A percentile compares a stretch with the other conserved stretches of the same genome.
Evolutionary conservation across 2,888 invertebrate genomes (phyloP).

Genomic region (Taphrorychus bicolor): DNA sequence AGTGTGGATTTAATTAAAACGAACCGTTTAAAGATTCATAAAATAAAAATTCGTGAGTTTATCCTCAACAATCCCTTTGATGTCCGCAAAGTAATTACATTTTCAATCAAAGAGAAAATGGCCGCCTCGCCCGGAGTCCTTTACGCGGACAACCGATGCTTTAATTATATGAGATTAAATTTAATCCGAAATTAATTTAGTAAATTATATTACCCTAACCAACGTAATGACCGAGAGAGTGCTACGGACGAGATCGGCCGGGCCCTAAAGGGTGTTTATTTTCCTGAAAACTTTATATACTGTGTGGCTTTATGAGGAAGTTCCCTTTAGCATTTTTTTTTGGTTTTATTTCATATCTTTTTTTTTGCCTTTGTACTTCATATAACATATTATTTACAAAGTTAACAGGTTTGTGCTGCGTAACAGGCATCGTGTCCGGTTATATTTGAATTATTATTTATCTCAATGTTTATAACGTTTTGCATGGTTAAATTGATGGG

Average conservation of each 20-base stretch:
- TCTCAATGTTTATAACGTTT: no score
- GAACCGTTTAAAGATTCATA: background rate
- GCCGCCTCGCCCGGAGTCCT: slow-evolving; percentile 34
- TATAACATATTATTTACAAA: no score
- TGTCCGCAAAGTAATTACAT: slow-evolving; percentile 42
- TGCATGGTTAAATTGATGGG: no score
- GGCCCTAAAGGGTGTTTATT: slow-evolving; percentile 11
- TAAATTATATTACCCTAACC: slow-evolving; percentile 41
- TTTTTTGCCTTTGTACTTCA: no score
- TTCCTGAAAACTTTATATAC: slow-evolving; percentile 7
- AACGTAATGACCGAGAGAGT: slow-evolving; percentile 1
- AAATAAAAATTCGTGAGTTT: slow-evolving; percentile 5
- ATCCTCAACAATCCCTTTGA: slow-evolving; percentile 38
- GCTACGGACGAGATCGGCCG: background rate
- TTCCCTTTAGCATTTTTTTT: background rate
- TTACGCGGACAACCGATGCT: slow-evolving; percentile 41
- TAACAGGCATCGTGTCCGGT: no score
- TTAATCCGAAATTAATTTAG: slow-evolving; percentile 42
- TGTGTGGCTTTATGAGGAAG: background rate
- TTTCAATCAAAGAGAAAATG: slow-evolving; percentile 43
- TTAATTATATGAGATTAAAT: slow-evolving; percentile 42
- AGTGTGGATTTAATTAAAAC: background rate
- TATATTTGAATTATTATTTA: no score
- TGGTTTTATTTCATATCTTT: no score
- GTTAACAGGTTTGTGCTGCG: no score